Conservation (phyloP, 2,888 invertebrate genomes). For the Blastobasis adustella region DNA sequence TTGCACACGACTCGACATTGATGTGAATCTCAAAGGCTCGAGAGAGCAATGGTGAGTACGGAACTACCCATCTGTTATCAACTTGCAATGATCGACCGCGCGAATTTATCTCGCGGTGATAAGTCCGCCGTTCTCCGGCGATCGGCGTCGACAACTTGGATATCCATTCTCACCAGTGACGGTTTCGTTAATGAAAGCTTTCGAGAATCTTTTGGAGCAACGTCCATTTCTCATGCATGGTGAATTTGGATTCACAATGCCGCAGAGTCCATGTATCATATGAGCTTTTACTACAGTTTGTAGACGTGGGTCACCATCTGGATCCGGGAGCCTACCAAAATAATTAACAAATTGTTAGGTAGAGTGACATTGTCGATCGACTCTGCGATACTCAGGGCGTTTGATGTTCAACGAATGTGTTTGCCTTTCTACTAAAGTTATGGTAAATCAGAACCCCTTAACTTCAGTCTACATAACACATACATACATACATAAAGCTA, state of each 20-base stretch:
- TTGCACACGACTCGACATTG: too few relatives aligned
- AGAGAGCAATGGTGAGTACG: slow-evolving; percentile 9
- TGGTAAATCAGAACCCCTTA: too few relatives aligned
- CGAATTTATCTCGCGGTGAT: not conserved
- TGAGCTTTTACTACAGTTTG: not conserved
- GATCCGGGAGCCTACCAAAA: slow-evolving; percentile 20
- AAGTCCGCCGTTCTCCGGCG: not conserved
- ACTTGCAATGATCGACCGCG: slow-evolving; percentile 6
- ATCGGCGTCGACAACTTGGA: not conserved
- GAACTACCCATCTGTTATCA: slow-evolving; percentile 22
- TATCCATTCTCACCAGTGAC: slow-evolving; percentile 6
- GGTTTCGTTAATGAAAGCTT: not conserved
- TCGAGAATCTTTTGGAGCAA: not conserved
- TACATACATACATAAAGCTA: too few relatives aligned
- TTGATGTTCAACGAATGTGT: too few relatives aligned
- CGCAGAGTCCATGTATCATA: slow-evolving; percentile 3
- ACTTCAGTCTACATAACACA: too few relatives aligned
- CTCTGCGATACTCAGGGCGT: too few relatives aligned
- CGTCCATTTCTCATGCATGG: slow-evolving; percentile 8
- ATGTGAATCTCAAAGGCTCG: too few relatives aligned
- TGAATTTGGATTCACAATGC: not conserved
- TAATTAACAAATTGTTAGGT: slow-evolving; percentile 23
- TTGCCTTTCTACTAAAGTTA: too few relatives aligned
- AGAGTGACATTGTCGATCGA: slow-evolving; percentile 31
- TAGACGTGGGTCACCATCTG: slow-evolving; percentile 7